Conservation (phyloP, 2,888 invertebrate species). For the Idaea aversata region DNA sequence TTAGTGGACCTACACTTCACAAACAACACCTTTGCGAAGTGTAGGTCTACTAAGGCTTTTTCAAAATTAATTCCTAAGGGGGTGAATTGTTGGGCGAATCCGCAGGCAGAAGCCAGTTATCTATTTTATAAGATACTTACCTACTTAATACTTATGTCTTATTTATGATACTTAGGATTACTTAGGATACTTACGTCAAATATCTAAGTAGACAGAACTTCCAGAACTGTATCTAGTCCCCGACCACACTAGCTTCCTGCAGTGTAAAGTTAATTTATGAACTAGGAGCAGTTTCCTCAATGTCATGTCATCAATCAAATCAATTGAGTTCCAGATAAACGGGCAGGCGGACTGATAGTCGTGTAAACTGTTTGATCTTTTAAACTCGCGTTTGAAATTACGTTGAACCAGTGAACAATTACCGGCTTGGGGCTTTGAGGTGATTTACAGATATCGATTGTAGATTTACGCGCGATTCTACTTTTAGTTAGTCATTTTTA, state of each 20-base stretch:
- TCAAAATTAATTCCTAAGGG: no score
- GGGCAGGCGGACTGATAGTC: not conserved
- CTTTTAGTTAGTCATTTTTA: no score
- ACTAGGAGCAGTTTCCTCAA: not conserved
- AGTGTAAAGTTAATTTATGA: not conserved
- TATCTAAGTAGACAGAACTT: not conserved
- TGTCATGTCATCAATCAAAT: conserved; percentile 1
- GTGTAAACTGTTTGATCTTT: not conserved
- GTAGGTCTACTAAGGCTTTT: no score
- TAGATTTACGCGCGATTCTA: not conserved
- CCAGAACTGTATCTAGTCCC: not conserved
- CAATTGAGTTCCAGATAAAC: not conserved
- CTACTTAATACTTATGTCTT: no score
- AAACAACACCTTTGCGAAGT: no score
- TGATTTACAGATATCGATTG: not conserved
- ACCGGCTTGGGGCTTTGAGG: not conserved
- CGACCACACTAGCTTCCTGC: not conserved
- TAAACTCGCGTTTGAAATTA: not conserved
- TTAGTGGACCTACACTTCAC: no score
- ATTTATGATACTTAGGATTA: no score
- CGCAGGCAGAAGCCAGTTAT: no score
- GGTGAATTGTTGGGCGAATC: no score
- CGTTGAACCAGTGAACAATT: not conserved
- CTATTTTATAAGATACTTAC: no score
- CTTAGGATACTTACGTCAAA: not conserved